Conservation (phyloP, 2,888 invertebrate species). For the Mythimna impura region DNA sequence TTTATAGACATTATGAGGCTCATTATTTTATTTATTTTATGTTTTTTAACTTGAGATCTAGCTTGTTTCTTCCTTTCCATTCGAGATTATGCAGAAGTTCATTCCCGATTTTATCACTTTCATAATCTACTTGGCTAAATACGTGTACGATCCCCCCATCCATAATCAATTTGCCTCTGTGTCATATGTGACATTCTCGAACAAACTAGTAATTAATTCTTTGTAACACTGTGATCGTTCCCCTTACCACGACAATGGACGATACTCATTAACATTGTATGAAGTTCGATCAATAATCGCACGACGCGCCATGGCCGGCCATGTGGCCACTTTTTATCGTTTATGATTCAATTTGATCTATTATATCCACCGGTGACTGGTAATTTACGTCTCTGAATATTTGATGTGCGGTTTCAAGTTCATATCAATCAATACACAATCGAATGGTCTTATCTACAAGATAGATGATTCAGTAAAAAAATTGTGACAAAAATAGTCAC, state of each 20-base stretch:
- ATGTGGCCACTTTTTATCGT: not conserved
- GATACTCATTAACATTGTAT: constrained; percentile 40
- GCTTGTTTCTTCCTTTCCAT: no score
- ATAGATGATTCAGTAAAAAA: not conserved
- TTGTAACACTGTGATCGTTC: constrained; percentile 2
- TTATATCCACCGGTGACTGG: constrained; percentile 21
- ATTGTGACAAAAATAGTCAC: not conserved
- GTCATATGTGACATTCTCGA: constrained; percentile 1
- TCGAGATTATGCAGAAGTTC: no score
- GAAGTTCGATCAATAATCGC: constrained; percentile 37
- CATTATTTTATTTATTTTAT: no score
- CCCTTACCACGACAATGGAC: constrained; percentile 14
- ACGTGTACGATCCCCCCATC: no score
- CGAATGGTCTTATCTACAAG: not conserved
- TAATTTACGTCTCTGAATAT: constrained; percentile 36
- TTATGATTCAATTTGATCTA: constrained; percentile 35
- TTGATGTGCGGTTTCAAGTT: constrained; percentile 39
- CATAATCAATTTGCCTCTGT: not conserved
- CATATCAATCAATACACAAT: constrained; percentile 33
- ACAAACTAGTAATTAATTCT: not conserved
- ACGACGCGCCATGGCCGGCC: not conserved
- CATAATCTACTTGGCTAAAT: no score
- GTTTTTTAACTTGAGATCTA: no score
- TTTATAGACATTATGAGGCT: no score
- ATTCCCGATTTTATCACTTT: no score